Evolutionary conservation across 1,140 invertebrate species (phyloP), one percentile per base, ranked within the genome.

Genomic region (Delia radicum): DNA sequence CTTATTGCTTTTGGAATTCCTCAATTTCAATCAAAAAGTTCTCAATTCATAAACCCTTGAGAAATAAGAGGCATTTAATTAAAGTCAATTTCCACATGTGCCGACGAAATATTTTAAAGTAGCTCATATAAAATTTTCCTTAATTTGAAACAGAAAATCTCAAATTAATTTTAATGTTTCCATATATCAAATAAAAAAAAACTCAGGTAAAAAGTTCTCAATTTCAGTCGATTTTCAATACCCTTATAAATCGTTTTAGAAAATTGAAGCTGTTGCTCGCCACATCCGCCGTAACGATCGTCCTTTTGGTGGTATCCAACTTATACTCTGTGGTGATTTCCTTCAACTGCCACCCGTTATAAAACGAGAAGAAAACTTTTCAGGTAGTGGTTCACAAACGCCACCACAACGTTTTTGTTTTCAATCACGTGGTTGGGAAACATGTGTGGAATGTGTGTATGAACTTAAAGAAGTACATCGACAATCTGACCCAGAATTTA

Each of bases 281-380:
- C 87, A 90, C 80, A 87, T 96, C 10, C 89, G 94, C n/a, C 91
- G 89, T 77, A 94, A 91, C 85, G 93, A 96, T 71, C 92, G 93
- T 82, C 96, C 96, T 7, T 98, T 98, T 89, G 96, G 96, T 26
- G 97, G 97, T 4, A 97, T 99, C 75, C 96, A 98, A 84, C 85
- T 98, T 12, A 96, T 98, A 76, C 83, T 99, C 0, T 97, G 95
- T 86, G 97, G 97, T 8, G 97, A 98, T 86, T 99, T 99, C 80
- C 90, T 99, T 12, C 96, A 99, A 87, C 86, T 99, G 71, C 96
- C 97, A 0, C 97, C 97, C 0, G 94, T 98, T 1, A 88, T 90
- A 1, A 91, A 89, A 65, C 86, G 87, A 78, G 76, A 86, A 77
- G 24, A 78, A 31, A 73, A 67, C 10, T 78, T 73, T 13, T 69